A percentile compares a stretch with the other conserved stretches of the same genome.
These are phyloP conservation scores for Aphrophora alni DNA, from an alignment of 2,888 invertebrate species.

Conservation along the genomic window DNA sequence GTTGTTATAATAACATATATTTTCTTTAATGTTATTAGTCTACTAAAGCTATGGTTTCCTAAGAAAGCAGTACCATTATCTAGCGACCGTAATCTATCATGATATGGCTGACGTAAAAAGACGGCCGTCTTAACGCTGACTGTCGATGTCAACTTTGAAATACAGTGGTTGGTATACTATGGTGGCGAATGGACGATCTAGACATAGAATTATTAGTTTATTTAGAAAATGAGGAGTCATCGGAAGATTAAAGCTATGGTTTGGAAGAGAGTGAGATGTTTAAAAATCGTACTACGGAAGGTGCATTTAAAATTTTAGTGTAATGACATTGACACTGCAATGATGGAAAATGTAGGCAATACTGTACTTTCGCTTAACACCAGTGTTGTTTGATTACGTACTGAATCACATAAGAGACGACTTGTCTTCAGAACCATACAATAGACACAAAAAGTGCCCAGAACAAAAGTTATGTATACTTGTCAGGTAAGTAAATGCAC, in stretches of 20 bases:
- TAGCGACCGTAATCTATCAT: neutral
- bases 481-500: too few relatives aligned
- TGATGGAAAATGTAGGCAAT: constrained; percentile 21
- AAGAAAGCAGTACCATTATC: neutral
- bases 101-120: neutral
- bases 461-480: constrained; percentile 33
- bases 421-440: constrained; percentile 17
- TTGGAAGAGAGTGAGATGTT: neutral
- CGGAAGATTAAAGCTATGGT: neutral
- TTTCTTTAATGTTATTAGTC: too few relatives aligned
- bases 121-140: neutral
- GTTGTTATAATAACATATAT: too few relatives aligned
- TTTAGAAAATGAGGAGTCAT: neutral
- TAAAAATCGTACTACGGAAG: neutral
- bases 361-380: constrained; percentile 33
- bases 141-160: too few relatives aligned
- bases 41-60: too few relatives aligned
- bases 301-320: neutral
- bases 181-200: neutral
- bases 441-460: constrained; percentile 30
- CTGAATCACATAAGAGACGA: constrained; percentile 30
- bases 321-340: neutral
- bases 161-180: too few relatives aligned
- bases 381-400: constrained; percentile 33
- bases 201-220: neutral